Evolutionary conservation across 2,113 vertebrate genomes (phyloP).

Genomic region (Aspidoscelis tigris): DNA sequence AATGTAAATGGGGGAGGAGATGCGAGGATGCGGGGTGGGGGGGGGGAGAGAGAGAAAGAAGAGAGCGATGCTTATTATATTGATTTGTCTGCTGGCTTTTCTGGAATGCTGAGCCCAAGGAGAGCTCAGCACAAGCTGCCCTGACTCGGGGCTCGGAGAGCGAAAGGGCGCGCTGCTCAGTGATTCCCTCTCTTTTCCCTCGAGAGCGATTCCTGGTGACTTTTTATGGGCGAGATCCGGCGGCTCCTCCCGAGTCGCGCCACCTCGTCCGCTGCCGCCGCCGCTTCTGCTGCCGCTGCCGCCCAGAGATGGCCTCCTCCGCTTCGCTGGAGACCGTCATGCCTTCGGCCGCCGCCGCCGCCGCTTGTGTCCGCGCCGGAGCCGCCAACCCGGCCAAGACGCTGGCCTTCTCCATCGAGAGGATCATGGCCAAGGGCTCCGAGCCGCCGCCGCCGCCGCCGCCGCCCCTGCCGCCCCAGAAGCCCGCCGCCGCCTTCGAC

Average conservation of each 20-base stretch:
- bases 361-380: slow-evolving; percentile 83
- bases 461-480: slow-evolving; percentile 57
- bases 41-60: slow-evolving; percentile 70
- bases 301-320: slow-evolving; percentile 87
- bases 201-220: background rate
- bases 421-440: slow-evolving; percentile 97
- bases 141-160: background rate
- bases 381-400: slow-evolving; percentile 88
- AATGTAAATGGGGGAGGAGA: slow-evolving; percentile 91
- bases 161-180: background rate
- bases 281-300: background rate
- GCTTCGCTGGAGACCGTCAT: slow-evolving; percentile 90
- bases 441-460: slow-evolving; percentile 77
- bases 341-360: slow-evolving; percentile 63
- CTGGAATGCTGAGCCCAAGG: slow-evolving; percentile 84
- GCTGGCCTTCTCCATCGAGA: slow-evolving; percentile 97
- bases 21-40: slow-evolving; percentile 68
- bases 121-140: slow-evolving; percentile 75
- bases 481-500: slow-evolving; percentile 72
- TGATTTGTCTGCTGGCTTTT: slow-evolving; percentile 89
- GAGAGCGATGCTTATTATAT: slow-evolving; percentile 92
- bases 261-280: background rate
- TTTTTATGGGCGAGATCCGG: slow-evolving; percentile 62
- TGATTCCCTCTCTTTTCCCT: background rate
- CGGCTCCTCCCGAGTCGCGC: slow-evolving; percentile 79